These are phyloP conservation scores for Erebia ligea DNA, from an alignment of 2,888 invertebrate species.

Conservation along the genomic window DNA sequence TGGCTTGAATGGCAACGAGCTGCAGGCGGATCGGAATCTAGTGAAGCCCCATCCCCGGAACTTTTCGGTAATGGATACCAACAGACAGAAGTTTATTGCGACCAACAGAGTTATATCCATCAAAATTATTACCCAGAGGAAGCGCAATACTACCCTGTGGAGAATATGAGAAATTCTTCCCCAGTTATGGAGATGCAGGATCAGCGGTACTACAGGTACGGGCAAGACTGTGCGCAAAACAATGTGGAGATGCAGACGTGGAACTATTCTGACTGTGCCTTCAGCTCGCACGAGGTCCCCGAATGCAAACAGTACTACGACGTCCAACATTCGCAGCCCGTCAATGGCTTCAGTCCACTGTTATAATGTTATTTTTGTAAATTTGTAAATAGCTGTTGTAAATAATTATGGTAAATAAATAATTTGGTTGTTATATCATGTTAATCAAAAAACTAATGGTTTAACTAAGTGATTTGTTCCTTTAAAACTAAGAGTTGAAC, in stretches of 20 bases:
- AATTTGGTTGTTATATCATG: slow-evolving; percentile 43
- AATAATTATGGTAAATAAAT: slow-evolving; percentile 59
- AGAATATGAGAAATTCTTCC: slow-evolving; percentile 62
- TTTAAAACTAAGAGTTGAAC: slow-evolving; percentile 34
- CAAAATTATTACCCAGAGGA: slow-evolving; percentile 74
- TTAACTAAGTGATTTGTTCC: slow-evolving; percentile 38
- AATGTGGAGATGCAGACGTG: slow-evolving; percentile 65
- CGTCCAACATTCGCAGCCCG: slow-evolving; percentile 61
- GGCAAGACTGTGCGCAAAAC: slow-evolving; percentile 64
- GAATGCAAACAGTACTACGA: slow-evolving; percentile 72
- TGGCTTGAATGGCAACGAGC: slow-evolving; percentile 84
- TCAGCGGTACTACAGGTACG: slow-evolving; percentile 69
- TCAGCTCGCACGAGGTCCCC: slow-evolving; percentile 56
- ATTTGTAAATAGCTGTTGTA: slow-evolving; percentile 47
- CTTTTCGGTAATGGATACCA: slow-evolving; percentile 70
- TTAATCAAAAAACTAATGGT: slow-evolving; percentile 30
- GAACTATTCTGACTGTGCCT: slow-evolving; percentile 71
- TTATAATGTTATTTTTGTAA: slow-evolving; percentile 59
- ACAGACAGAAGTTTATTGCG: slow-evolving; percentile 69
- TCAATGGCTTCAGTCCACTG: slow-evolving; percentile 65
- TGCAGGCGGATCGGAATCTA: slow-evolving; percentile 72
- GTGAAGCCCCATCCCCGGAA: slow-evolving; percentile 84
- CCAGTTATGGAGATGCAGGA: slow-evolving; percentile 66
- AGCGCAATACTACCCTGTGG: slow-evolving; percentile 68
- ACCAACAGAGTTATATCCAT: slow-evolving; percentile 65